These are phyloP conservation scores for Pandemis cinnamomeana DNA, from an alignment of 2,888 invertebrate genomes.

Conservation along the genomic window DNA sequence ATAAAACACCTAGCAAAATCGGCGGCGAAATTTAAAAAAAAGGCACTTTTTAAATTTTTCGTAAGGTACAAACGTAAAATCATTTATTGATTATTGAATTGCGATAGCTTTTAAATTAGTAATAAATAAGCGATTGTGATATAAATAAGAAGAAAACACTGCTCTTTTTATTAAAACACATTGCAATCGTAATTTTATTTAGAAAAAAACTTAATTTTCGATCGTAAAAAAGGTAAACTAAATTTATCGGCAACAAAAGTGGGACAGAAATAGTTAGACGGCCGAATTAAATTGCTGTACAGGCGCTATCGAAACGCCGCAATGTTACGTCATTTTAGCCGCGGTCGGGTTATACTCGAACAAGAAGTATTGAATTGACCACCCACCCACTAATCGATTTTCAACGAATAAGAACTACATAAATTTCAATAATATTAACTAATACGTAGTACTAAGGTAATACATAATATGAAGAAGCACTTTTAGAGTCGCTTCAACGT, in stretches of 20 bases:
- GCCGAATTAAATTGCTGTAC: conserved; percentile 58
- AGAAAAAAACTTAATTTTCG: conserved; percentile 53
- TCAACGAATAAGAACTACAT: conserved; percentile 63
- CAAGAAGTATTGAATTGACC: conserved; percentile 59
- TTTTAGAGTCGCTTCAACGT: conserved; percentile 32
- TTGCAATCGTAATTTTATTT: conserved; percentile 54
- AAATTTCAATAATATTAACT: conserved; percentile 53
- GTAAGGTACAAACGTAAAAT: conserved; percentile 1
- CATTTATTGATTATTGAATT: conserved; percentile 33
- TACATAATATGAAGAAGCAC: conserved; percentile 19
- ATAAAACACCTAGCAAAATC: conserved; percentile 17
- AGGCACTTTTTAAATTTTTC: background rate
- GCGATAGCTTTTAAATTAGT: conserved; percentile 2
- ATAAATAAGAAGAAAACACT: conserved; percentile 4
- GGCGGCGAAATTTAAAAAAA: background rate
- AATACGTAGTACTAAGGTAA: conserved; percentile 48
- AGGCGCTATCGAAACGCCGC: conserved; percentile 59
- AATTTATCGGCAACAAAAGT: conserved; percentile 57
- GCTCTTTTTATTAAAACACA: background rate
- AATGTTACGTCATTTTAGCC: conserved; percentile 68
- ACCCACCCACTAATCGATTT: conserved; percentile 85
- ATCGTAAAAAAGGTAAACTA: conserved; percentile 43
- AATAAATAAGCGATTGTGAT: background rate
- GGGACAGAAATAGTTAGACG: conserved; percentile 64
- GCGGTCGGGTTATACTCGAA: conserved; percentile 70